These are phyloP conservation scores for Noctua janthe DNA, from an alignment of 2,888 invertebrate genomes.

Conservation along the genomic window DNA sequence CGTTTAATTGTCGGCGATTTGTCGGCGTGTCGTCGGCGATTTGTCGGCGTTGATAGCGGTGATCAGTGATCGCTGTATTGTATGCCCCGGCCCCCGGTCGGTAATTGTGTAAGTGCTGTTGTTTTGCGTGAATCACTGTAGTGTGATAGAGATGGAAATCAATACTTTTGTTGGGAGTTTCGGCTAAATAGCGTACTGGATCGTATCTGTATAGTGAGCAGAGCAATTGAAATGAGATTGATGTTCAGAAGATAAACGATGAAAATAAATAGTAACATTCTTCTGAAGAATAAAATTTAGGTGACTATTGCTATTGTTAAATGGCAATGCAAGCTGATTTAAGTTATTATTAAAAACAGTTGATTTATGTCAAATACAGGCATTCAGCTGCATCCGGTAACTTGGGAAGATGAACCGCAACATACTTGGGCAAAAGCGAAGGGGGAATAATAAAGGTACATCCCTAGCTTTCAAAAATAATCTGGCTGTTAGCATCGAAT, in stretches of 20 bases:
- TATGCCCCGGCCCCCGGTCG: constrained; percentile 11
- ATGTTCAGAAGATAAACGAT: neutral
- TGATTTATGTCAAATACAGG: neutral
- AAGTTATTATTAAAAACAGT: neutral
- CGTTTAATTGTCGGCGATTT: constrained; percentile 51
- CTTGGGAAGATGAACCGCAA: neutral
- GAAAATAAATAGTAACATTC: neutral
- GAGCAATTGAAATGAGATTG: neutral
- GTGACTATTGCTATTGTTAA: neutral
- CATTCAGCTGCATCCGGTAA: neutral
- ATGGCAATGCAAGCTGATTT: neutral
- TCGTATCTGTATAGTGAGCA: neutral
- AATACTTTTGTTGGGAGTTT: neutral
- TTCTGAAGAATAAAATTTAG: neutral
- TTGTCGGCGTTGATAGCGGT: constrained; percentile 43
- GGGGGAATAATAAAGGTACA: neutral
- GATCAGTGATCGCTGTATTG: constrained; percentile 44
- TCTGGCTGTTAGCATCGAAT: constrained; percentile 14
- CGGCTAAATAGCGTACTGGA: neutral
- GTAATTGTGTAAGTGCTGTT: constrained; percentile 34
- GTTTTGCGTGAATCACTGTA: neutral
- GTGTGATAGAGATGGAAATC: neutral
- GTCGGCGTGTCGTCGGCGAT: constrained; percentile 38
- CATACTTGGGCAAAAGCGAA: neutral
- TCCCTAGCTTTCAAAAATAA: constrained; percentile 42